Evolutionary conservation across 2,888 invertebrate genomes (phyloP), one percentile per base, ranked within the genome.

Genomic region (Clostera curtula): DNA sequence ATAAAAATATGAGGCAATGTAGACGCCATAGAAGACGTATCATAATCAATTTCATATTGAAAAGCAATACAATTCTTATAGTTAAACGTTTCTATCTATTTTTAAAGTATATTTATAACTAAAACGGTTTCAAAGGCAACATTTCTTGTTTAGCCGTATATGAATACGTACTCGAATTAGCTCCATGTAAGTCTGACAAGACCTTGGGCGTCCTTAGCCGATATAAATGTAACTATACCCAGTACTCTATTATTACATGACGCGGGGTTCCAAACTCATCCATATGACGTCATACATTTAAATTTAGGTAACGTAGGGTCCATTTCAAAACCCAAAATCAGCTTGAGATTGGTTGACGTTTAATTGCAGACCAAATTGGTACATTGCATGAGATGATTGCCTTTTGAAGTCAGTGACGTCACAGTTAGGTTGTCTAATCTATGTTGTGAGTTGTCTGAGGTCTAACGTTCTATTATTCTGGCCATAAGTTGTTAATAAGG

Each of bases 201-300:
- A 47, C 70, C 73, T 74, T 70, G 62, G 26, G 56, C 38, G 47
- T 53, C 74, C 75, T 66, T 72, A 68, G 36, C 56, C 43, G 58
- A 68, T 56, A 61, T 56, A 51, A 64, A 66, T 59, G 49, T 67
- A 61, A 69, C 68, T 66, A 61, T 62, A 40, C 46, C 57, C 54
- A 43, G 50, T 49, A 55, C 51, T 52, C 51, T 56, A 64, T 71
- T 64, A 64, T 45, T 44, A 45, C 49, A 49, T 73, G 77, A 73
- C 75, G 70, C 65, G 50, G 56, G 65, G 61, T 58, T 54, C 72
- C 71, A 64, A 70, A 74, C 67, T 49, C 57, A 73, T 67, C 59
- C 59, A 29, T 49, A 58, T 75, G 73, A 77, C 76, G 75, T 71
- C 61, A 66, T 55, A 44, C 27, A 30, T 36, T 42, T 56, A 43